Evolutionary conservation across 2,888 invertebrate genomes (phyloP).

Genomic region (Mythimna loreyi): DNA sequence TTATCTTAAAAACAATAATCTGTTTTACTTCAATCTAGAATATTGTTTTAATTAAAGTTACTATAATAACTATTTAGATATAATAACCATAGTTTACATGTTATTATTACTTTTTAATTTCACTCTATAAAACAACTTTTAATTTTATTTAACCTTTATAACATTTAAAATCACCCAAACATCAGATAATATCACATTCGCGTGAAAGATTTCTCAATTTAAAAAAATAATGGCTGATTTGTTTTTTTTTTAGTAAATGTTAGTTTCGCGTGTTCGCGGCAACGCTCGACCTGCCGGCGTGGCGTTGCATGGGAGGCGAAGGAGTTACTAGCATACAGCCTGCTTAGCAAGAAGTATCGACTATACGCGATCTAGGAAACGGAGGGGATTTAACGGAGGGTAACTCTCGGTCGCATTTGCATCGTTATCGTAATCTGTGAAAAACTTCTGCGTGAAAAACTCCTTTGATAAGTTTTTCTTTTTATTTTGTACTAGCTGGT

Average conservation of each 20-base stretch:
- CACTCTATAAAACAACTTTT: background rate
- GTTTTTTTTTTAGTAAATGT: conserved; percentile 37
- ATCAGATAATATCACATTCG: conserved; percentile 19
- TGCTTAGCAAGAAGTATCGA: conserved; percentile 57
- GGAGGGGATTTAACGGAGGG: conserved; percentile 29
- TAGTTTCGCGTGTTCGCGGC: conserved; percentile 62
- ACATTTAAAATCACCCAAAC: background rate
- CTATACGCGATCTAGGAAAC: conserved; percentile 65
- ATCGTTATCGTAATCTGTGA: too few relatives aligned
- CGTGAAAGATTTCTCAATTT: conserved; percentile 18
- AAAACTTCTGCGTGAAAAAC: too few relatives aligned
- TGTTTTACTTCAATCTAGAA: too few relatives aligned
- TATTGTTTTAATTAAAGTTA: background rate
- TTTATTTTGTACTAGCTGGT: too few relatives aligned
- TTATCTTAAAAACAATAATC: too few relatives aligned
- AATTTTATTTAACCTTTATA: too few relatives aligned
- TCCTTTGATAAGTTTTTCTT: too few relatives aligned
- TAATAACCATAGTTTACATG: too few relatives aligned
- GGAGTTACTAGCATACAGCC: conserved; percentile 55
- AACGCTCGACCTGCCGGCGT: conserved; percentile 36
- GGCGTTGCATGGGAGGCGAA: conserved; percentile 45
- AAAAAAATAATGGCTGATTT: background rate
- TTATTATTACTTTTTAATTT: background rate
- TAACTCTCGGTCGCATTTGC: too few relatives aligned
- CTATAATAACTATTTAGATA: background rate